Conservation (phyloP, 2,888 invertebrate genomes). For the Lasius platythorax region DNA sequence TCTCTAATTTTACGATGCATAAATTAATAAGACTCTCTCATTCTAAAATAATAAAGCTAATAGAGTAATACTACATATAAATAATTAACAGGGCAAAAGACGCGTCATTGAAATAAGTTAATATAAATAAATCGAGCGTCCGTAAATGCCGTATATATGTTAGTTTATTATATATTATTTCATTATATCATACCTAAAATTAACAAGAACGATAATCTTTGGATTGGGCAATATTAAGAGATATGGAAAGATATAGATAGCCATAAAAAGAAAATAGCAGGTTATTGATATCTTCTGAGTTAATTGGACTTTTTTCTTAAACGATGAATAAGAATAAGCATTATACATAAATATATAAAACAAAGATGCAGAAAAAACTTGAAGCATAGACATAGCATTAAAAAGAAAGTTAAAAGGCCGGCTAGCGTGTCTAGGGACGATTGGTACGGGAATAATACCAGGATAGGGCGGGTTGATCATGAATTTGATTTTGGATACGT, state of each 20-base stretch:
- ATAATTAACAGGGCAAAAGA: conserved; percentile 70
- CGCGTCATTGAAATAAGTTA: conserved; percentile 68
- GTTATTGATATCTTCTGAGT: conserved; percentile 33
- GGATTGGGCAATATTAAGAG: conserved; percentile 69
- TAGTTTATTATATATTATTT: conserved; percentile 68
- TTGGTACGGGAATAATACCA: conserved; percentile 85
- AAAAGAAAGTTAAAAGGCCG: conserved; percentile 80
- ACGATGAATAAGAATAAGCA: conserved; percentile 52
- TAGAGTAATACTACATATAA: conserved; percentile 64
- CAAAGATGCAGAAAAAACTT: conserved; percentile 44
- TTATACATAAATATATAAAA: conserved; percentile 1
- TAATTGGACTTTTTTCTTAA: conserved; percentile 58
- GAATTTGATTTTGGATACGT: conserved; percentile 83
- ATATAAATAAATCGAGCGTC: conserved; percentile 69
- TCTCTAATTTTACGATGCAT: conserved; percentile 17
- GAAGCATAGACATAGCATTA: conserved; percentile 57
- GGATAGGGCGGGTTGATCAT: conserved; percentile 84
- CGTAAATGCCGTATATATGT: conserved; percentile 55
- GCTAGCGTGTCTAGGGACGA: conserved; percentile 86
- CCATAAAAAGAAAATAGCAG: conserved; percentile 21
- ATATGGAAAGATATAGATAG: conserved; percentile 49
- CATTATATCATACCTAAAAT: conserved; percentile 56
- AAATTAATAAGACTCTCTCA: conserved; percentile 55
- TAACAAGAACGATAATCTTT: conserved; percentile 72
- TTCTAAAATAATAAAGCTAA: conserved; percentile 60